phyloP scores from a whole-genome alignment of 1,140 invertebrate genomes.

The Nixonia krombeini region DNA sequence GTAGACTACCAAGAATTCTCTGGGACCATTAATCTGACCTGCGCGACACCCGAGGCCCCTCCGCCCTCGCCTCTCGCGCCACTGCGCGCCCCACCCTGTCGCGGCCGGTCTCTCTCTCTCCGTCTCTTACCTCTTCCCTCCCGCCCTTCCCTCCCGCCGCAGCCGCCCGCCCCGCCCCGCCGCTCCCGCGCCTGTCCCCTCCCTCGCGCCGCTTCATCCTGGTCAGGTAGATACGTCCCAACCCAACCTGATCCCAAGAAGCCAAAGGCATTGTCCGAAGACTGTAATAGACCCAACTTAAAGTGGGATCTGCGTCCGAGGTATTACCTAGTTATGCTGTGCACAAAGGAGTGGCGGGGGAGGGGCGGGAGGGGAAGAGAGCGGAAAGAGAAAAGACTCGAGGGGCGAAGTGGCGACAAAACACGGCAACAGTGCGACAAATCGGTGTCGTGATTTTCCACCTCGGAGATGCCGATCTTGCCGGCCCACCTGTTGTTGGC shows the following conservation, averaged over 20 bases:
- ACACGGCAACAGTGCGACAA: slow-evolving; percentile 3
- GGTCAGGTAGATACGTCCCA: slow-evolving; percentile 51
- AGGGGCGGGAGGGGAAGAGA: slow-evolving; percentile 4
- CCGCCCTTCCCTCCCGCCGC: neutral
- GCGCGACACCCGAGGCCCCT: slow-evolving; percentile 60
- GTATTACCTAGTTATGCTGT: slow-evolving; percentile 20
- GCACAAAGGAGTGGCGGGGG: neutral
- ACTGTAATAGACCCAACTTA: slow-evolving; percentile 44
- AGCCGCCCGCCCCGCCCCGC: neutral
- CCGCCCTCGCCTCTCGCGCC: slow-evolving; percentile 35
- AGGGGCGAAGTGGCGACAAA: neutral
- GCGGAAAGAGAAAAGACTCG: slow-evolving; percentile 3
- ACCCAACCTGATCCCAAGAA: slow-evolving; percentile 48
- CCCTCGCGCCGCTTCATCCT: slow-evolving; percentile 3
- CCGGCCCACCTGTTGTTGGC: slow-evolving; percentile 4
- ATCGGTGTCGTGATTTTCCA: slow-evolving; percentile 13
- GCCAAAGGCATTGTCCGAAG: slow-evolving; percentile 51
- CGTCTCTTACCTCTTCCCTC: slow-evolving; percentile 8
- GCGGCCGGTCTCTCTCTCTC: slow-evolving; percentile 7
- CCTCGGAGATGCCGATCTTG: slow-evolving; percentile 1
- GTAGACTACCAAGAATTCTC: slow-evolving; percentile 66
- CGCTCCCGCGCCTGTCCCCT: neutral
- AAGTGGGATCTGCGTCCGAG: slow-evolving; percentile 22
- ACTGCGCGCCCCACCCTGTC: slow-evolving; percentile 21
- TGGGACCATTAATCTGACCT: slow-evolving; percentile 68